Base-by-base conservation (phyloP, 2,113 vertebrate genomes). In the Rhinogobius similis region DNA sequence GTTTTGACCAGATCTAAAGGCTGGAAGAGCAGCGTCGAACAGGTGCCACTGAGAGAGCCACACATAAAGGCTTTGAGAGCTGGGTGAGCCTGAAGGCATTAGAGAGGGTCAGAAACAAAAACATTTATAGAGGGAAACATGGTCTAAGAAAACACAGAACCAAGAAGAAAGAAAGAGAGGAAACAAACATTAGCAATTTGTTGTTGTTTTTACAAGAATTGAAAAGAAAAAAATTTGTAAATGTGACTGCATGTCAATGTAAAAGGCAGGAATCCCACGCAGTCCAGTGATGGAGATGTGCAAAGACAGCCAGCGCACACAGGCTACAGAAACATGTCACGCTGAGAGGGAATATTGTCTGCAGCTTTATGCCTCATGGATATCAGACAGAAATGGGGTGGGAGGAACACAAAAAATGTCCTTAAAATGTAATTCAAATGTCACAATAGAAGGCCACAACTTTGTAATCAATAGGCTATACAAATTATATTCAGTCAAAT, bases 1-100 rank as follows among this genome's bases (percentile, higher is more conserved):
- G 98, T 98, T 90, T 99, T 99, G 62, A 99, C 91, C 82, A 99
- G 90, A 75, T 99, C 97, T 75, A 99, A 92, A 20, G 98, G 98
- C 72, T 99, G 98, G 88, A 99, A 98, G 39, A 99, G 95, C 65
- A 99, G 93, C 0, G 98, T 95, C 0, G 97, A 99, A 87, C 96
- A 99, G 72, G 96, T 98, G 43, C 98, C 98, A 23, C 97, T 98
- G 82, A 99, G 90, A 65, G 97, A 98, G 72, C 98, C 97, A 1
- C 97, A 98, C 83, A 99, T 89, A 27, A 99, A 99, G 48, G 98
- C 98, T 87, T 98, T 99, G 72, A 99, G 82, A 59, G 93, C 95
- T 0, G 98, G 97, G 78, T 98, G 96, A 82, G 96, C 91, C 95
- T 99, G 81, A 70, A 75, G 55, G 78, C 1, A 6, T 63, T 0